Percentiles rank a stretch among this genome's conserved stretches.
phyloP scores from a whole-genome alignment of 2,888 invertebrate genomes.

The Nomada fucata region DNA sequence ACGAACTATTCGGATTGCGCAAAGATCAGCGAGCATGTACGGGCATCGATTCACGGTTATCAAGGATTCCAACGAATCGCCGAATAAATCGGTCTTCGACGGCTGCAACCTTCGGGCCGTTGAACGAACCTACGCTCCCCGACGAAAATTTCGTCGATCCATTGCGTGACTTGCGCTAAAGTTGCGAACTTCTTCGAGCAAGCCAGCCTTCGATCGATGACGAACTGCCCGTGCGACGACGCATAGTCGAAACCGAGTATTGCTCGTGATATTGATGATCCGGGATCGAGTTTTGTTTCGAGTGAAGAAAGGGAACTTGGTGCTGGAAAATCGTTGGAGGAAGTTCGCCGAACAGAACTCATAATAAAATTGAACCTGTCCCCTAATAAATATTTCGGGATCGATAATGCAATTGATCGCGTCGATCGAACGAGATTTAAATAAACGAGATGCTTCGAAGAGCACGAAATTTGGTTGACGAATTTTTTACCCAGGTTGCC shows the following conservation, averaged over 20 bases:
- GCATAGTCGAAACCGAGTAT: neutral
- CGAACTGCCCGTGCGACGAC: slow-evolving; percentile 1
- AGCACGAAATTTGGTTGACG: too few species aligned
- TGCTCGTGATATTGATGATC: neutral
- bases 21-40: slow-evolving; percentile 48
- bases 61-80: slow-evolving; percentile 75
- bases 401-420: too few species aligned
- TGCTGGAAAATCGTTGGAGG: too few species aligned
- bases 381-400: too few species aligned
- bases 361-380: too few species aligned
- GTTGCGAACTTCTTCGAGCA: slow-evolving; percentile 6
- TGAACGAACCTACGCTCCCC: slow-evolving; percentile 41
- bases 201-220: slow-evolving; percentile 11
- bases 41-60: slow-evolving; percentile 66
- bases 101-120: slow-evolving; percentile 53
- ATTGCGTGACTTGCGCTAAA: slow-evolving; percentile 20
- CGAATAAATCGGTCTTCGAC: slow-evolving; percentile 71
- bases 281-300: neutral
- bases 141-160: slow-evolving; percentile 38
- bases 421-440: too few species aligned
- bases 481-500: too few species aligned
- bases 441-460: too few species aligned
- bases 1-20: slow-evolving; percentile 73
- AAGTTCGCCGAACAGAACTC: too few species aligned
- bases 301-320: neutral